phyloP scores from a whole-genome alignment of 2,888 invertebrate genomes.

The Mamestra brassicae region DNA sequence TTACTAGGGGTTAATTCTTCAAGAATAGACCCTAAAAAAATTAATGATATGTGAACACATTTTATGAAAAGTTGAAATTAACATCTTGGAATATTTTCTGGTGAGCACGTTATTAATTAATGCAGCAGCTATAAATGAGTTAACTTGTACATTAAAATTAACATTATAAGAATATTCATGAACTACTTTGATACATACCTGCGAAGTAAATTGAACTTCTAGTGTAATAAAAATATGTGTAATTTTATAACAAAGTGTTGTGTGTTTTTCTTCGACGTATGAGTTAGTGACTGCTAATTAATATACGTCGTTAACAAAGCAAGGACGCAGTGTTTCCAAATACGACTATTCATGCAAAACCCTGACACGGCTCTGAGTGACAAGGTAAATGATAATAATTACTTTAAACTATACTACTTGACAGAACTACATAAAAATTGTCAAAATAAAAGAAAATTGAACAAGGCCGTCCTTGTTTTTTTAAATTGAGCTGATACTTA shows the following conservation, averaged over 20 bases:
- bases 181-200: conserved; percentile 20
- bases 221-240: conserved; percentile 43
- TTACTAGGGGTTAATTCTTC: conserved; percentile 34
- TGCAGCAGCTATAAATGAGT: conserved; percentile 45
- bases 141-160: conserved; percentile 34
- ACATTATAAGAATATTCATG: conserved; percentile 54
- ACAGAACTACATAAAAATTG: conserved; percentile 33
- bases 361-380: conserved; percentile 63
- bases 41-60: conserved; percentile 35
- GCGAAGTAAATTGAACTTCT: conserved; percentile 35
- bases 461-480: conserved; percentile 28
- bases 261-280: conserved; percentile 45
- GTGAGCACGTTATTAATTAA: conserved; percentile 43
- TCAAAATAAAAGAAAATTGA: conserved; percentile 30
- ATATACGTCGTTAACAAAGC: conserved; percentile 59
- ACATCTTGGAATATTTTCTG: conserved; percentile 26
- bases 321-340: conserved; percentile 65
- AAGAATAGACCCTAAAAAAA: conserved; percentile 21
- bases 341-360: conserved; percentile 62
- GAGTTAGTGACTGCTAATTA: conserved; percentile 49
- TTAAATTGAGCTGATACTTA: conserved; percentile 46
- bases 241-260: conserved; percentile 35
- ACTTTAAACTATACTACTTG: conserved; percentile 40
- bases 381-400: conserved; percentile 61
- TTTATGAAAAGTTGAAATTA: conserved; percentile 22